These are phyloP conservation scores for Chrysolina oricalcia DNA, from an alignment of 2,888 invertebrate genomes.

Conservation along the genomic window DNA sequence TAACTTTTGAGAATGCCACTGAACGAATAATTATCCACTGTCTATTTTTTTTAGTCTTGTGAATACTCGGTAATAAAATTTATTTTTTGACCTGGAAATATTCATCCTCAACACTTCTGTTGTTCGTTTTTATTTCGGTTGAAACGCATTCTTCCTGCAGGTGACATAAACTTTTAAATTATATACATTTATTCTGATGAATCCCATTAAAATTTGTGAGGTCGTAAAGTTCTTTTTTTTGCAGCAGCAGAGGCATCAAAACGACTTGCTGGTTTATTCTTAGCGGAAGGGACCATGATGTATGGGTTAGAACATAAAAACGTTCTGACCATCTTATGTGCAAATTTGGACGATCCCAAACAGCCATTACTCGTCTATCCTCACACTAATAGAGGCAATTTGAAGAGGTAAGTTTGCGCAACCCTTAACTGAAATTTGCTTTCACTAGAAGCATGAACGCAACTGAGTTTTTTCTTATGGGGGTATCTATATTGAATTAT, in stretches of 20 bases:
- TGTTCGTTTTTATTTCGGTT: slow-evolving; percentile 25
- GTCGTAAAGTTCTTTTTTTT: slow-evolving; percentile 44
- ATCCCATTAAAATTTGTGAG: slow-evolving; percentile 44
- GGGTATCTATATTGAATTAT: not conserved
- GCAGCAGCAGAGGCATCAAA: slow-evolving; percentile 79
- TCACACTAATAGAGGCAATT: slow-evolving; percentile 80
- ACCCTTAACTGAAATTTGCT: slow-evolving; percentile 35
- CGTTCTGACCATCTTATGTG: slow-evolving; percentile 81
- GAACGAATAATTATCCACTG: not conserved
- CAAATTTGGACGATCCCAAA: slow-evolving; percentile 75
- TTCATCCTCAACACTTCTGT: not conserved
- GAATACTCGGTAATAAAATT: not conserved
- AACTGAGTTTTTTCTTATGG: not conserved
- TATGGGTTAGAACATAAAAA: slow-evolving; percentile 82
- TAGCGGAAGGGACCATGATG: slow-evolving; percentile 84
- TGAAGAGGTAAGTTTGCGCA: slow-evolving; percentile 75
- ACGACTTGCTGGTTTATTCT: slow-evolving; percentile 81
- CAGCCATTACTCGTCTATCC: slow-evolving; percentile 83
- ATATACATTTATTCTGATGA: slow-evolving; percentile 43
- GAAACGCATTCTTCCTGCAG: slow-evolving; percentile 44
- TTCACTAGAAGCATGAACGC: slow-evolving; percentile 28
- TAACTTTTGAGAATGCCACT: not conserved
- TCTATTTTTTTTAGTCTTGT: not conserved
- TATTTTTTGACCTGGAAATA: slow-evolving; percentile 9
- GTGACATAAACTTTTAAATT: slow-evolving; percentile 40